phyloP scores from a whole-genome alignment of 2,888 invertebrate species.

The Teleogryllus oceanicus region DNA sequence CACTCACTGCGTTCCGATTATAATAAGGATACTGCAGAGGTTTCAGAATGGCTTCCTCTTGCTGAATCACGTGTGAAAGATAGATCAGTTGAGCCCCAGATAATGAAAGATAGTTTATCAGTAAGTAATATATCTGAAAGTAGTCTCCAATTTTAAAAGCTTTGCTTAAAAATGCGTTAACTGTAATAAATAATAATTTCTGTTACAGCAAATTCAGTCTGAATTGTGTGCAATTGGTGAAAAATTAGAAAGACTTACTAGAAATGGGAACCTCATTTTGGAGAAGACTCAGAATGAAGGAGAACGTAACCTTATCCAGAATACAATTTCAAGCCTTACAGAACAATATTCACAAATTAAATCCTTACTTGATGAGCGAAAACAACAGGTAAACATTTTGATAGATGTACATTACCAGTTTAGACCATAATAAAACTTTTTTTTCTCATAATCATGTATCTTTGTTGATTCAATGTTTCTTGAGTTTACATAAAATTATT shows the following conservation, averaged over 20 bases:
- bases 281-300: slow-evolving; percentile 75
- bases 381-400: slow-evolving; percentile 55
- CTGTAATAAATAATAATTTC: background rate
- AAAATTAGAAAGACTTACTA: slow-evolving; percentile 71
- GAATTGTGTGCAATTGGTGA: slow-evolving; percentile 70
- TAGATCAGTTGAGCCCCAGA: slow-evolving; percentile 70
- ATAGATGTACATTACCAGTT: slow-evolving; percentile 48
- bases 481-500: too few relatives aligned
- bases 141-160: background rate
- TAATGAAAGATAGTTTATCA: slow-evolving; percentile 72
- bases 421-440: too few relatives aligned
- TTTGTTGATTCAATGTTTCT: too few relatives aligned
- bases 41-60: slow-evolving; percentile 78
- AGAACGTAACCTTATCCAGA: slow-evolving; percentile 71
- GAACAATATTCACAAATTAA: slow-evolving; percentile 76
- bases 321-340: slow-evolving; percentile 69
- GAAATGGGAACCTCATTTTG: slow-evolving; percentile 73
- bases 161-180: background rate
- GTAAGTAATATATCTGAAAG: slow-evolving; percentile 39
- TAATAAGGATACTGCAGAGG: slow-evolving; percentile 70
- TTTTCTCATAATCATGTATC: too few relatives aligned
- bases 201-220: slow-evolving; percentile 61
- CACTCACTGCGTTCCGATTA: slow-evolving; percentile 78
- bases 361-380: slow-evolving; percentile 76
- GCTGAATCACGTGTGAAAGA: slow-evolving; percentile 82